These are phyloP conservation scores for Eurosta solidaginis DNA, from an alignment of 1,140 invertebrate species.

Conservation along the genomic window DNA sequence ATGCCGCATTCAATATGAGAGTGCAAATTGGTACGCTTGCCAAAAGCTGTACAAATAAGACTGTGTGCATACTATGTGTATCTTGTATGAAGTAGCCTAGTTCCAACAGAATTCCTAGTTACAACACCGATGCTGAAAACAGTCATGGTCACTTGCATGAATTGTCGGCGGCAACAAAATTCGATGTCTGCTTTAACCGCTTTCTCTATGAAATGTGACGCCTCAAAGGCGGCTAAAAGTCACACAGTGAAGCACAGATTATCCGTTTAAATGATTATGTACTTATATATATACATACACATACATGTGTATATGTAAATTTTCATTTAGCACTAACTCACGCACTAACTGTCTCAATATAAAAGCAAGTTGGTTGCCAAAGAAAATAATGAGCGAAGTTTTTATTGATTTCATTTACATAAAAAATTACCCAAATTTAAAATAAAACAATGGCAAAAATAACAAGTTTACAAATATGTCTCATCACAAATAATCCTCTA, in stretches of 20 bases:
- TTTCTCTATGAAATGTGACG: not conserved
- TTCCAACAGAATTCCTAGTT: not conserved
- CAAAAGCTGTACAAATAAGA: conserved; percentile 1
- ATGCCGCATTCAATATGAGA: not conserved
- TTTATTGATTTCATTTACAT: no score
- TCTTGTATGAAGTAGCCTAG: not conserved
- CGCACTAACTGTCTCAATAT: no score
- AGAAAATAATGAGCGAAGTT: not conserved
- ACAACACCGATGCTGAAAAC: not conserved
- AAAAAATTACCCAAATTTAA: no score
- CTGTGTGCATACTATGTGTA: no score
- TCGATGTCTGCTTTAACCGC: not conserved
- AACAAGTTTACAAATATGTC: no score
- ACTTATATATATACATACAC: not conserved
- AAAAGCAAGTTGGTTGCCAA: not conserved
- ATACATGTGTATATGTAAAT: not conserved
- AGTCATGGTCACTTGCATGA: not conserved
- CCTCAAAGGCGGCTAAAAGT: not conserved
- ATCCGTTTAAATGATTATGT: not conserved
- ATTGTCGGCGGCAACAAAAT: not conserved
- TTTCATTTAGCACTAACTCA: not conserved
- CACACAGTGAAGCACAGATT: not conserved
- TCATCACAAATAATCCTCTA: no score
- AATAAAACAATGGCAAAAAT: no score
- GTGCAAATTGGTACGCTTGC: conserved; percentile 20